Evolutionary conservation across 2,888 invertebrate genomes (phyloP), one percentile per base, ranked within the genome.

Genomic region (Drosophila vallismaia): DNA sequence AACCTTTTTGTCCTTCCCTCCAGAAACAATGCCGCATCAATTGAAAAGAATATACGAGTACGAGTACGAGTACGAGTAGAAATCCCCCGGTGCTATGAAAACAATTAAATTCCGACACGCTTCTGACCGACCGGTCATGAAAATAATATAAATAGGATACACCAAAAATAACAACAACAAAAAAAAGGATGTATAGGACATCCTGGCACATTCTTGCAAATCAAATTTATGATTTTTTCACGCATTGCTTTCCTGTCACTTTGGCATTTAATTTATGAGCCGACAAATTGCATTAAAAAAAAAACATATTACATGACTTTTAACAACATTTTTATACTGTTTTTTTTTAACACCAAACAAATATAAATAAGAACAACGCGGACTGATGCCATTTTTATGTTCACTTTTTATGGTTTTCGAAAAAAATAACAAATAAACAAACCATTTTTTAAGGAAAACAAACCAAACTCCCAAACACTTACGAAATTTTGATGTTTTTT

Each of bases 221-320:
- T 60, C 28, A 56, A 63, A 50, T 68, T 46, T 46, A 58, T 73
- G 54, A 46, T 24, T 46, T 40, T 28, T 72, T 58, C 46, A 29
- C 52, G 40, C 45, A 49, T 62, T 56, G 7, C 12, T 42, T 42
- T 28, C 26, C 53, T 74, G 45, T 56, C 74, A 76, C 82, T 78
- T 51, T 19, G 29, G 48, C 36, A 40, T 44, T 52, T 42, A 28
- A 52, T 73, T 49, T 40, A 57, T 74, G 54, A 50, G 24, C 36
- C 45, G 31, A 9, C 38, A 12, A 56, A 54, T 12, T 40, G 33
- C 49, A 28, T 48, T 33, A 28, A 62, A 72, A 62, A 66, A 59
- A 36, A 75, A 66, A n/a, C 53, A n/a, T 28, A 19, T 42, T 24
- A 36, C 36, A 51, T 45, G 62, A 45, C 62, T 63, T 63, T 50